Evolutionary conservation across 2,113 vertebrate genomes (phyloP), one percentile per base, ranked within the genome.

Genomic region (Pterocles burchelli): DNA sequence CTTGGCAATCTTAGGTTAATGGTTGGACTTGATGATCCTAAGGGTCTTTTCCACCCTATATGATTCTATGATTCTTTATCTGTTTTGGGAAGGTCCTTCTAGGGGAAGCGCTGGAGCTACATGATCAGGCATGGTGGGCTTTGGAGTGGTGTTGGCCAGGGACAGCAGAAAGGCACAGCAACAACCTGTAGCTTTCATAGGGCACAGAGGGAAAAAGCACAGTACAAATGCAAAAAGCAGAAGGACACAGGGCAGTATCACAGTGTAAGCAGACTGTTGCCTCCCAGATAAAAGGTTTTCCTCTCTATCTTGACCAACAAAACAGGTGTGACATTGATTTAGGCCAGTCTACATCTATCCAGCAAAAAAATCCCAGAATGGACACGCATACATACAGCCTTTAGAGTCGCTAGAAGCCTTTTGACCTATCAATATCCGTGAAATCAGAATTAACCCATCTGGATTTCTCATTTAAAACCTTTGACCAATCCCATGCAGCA

Each of bases 401-500:
- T 82, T 6, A 29, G 43, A 67, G 49, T 17, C 1, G 0, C 41
- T 72, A 31, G 43, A 58, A 93, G 38, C 51, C 34, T 90, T 93
- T 74, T 48, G 62, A 71, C 52, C 55, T 52, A 20, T 8, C 29
- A 49, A 6, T 4, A 55, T 2, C 78, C 0, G 0, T 63, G 79
- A 88, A 95, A 97, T 96, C 85, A 77, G 72, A 92, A 88, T 91
- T 93, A 84, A 88, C 75, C 78, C 11, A 3, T 45, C 67, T 43
- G 43, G 22, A 8, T 55, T 19, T 34, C 68, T 58, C 82, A 5
- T 55, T 88, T 33, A 33, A 76, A 58, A 4, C 33, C 83, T 63
- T 36, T 92, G 43, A 20, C 78, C 85, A 76, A 58, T 29, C 54
- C 51, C 51, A 54, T 67, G 48, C 38, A 38, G 89, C 22, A 10